Evolutionary conservation across 2,888 invertebrate species (phyloP).

Genomic region (Agonopterix heracliana): DNA sequence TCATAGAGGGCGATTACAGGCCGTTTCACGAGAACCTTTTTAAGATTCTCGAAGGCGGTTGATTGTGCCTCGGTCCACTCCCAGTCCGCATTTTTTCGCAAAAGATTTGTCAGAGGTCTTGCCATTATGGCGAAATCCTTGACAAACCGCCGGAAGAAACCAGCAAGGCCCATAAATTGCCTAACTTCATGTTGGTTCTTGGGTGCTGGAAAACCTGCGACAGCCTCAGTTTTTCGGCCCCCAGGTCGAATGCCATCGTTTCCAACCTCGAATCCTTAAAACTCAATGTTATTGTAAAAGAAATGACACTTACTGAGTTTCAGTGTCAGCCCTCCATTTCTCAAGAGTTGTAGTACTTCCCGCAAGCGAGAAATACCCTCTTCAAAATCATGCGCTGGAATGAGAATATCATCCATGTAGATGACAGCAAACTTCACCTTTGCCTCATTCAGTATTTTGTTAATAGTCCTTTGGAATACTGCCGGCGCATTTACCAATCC

Average conservation of each 20-base stretch:
- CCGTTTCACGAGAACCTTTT: slow-evolving; percentile 9
- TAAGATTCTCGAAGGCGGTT: slow-evolving; percentile 10
- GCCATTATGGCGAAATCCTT: slow-evolving; percentile 25
- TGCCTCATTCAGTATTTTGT: slow-evolving; percentile 18
- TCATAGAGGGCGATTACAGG: slow-evolving; percentile 37
- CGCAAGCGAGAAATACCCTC: not conserved
- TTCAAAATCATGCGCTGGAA: no score
- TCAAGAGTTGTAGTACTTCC: slow-evolving; percentile 12
- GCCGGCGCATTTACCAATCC: no score
- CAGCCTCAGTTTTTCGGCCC: slow-evolving; percentile 19
- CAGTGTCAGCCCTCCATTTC: slow-evolving; percentile 15
- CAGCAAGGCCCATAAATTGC: no score
- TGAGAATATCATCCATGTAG: slow-evolving; percentile 2
- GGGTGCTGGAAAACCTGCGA: slow-evolving; percentile 28
- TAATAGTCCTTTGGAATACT: slow-evolving; percentile 18
- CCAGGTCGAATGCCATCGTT: not conserved
- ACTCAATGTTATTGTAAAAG: slow-evolving; percentile 22
- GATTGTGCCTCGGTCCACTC: slow-evolving; percentile 12
- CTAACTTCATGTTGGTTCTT: slow-evolving; percentile 20
- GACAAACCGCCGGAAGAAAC: no score
- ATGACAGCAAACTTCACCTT: no score
- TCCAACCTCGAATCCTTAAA: not conserved
- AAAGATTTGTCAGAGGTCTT: slow-evolving; percentile 14
- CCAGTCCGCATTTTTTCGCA: slow-evolving; percentile 12
- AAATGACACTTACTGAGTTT: slow-evolving; percentile 16